Conservation (phyloP, 2,888 invertebrate genomes). For the Zele albiditarsus region DNA sequence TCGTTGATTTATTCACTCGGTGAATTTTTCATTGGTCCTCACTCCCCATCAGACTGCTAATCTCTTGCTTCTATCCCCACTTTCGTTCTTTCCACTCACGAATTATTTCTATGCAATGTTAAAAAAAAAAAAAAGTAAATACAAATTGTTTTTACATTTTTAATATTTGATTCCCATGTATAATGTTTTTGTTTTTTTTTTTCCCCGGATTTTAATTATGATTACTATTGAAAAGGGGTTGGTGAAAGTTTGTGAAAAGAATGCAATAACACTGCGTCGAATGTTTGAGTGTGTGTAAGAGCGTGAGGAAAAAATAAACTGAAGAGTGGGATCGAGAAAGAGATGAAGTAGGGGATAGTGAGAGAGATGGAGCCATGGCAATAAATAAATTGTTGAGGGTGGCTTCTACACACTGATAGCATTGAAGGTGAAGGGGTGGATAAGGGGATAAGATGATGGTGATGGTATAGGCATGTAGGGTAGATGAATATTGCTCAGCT, state of each 20-base stretch:
- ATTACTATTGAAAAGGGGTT: conserved; percentile 11
- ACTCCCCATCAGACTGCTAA: conserved; percentile 22
- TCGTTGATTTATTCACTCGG: conserved; percentile 69
- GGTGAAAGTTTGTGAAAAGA: conserved; percentile 67
- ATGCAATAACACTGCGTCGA: conserved; percentile 69
- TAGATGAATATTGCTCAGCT: conserved; percentile 71
- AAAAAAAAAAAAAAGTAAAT: conserved; percentile 15
- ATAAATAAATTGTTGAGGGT: conserved; percentile 73
- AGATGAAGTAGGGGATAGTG: background rate
- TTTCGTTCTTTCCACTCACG: conserved; percentile 15
- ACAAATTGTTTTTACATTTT: background rate
- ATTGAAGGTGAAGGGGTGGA: conserved; percentile 64
- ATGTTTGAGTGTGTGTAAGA: conserved; percentile 44
- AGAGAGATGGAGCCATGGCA: conserved; percentile 56
- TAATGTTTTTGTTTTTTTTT: background rate
- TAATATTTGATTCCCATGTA: background rate
- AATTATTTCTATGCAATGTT: background rate
- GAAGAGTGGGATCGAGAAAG: background rate
- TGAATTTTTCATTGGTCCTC: conserved; percentile 65
- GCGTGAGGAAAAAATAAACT: background rate
- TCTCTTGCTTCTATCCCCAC: conserved; percentile 37
- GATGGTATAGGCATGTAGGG: conserved; percentile 66
- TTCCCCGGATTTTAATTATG: background rate
- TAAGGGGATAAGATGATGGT: background rate
- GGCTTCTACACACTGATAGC: conserved; percentile 52